Conservation (phyloP, 2,113 vertebrate genomes). For the Oenanthe oenanthe region DNA sequence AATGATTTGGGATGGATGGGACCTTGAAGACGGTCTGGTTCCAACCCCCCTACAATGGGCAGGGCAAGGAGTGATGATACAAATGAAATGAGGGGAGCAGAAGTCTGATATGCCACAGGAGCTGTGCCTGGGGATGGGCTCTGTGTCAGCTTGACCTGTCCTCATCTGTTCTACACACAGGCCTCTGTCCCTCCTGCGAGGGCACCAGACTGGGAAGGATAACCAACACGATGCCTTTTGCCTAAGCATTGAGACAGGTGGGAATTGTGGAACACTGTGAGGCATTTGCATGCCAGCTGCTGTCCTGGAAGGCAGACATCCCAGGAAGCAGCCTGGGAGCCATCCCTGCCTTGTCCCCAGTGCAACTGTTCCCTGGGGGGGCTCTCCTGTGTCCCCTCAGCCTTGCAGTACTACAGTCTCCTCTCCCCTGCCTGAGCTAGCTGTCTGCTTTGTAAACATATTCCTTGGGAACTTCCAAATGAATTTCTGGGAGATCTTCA, state of each 20-base stretch:
- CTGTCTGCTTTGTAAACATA: background rate
- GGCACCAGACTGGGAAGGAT: background rate
- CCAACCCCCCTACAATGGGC: background rate
- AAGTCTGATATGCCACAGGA: background rate
- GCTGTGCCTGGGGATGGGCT: background rate
- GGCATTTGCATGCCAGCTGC: background rate
- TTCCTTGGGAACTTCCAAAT: background rate
- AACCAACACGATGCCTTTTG: background rate
- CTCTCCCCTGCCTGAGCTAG: background rate
- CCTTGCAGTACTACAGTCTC: background rate
- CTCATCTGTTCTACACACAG: background rate
- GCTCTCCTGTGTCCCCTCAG: fast-evolving
- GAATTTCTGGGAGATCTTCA: background rate
- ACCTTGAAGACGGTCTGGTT: background rate
- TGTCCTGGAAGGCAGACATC: background rate
- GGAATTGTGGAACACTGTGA: background rate
- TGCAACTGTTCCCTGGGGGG: background rate
- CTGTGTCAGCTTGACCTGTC: background rate
- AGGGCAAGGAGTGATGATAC: background rate
- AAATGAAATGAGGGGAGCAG: background rate
- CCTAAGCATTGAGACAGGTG: background rate
- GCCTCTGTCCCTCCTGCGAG: background rate
- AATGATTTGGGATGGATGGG: background rate
- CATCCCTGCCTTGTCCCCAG: background rate
- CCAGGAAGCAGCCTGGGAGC: background rate